Evolutionary conservation across 2,797 vertebrate genomes (phyloP), one percentile per base, ranked within the genome.

Genomic region (Botia almorhae): DNA sequence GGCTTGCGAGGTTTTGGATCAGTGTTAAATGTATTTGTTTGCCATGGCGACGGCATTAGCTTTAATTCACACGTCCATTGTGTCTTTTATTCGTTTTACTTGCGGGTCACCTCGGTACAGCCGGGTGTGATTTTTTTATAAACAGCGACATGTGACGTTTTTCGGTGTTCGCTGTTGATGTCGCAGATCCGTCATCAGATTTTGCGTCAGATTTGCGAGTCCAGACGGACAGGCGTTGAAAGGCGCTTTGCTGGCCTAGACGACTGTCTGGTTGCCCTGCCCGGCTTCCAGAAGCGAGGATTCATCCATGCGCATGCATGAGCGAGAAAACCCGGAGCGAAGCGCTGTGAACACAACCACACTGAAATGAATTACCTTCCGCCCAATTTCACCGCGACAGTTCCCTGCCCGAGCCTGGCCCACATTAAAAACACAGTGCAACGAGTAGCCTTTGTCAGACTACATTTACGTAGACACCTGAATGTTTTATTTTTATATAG

Each of bases 351-450:
- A 63, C 29, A 17, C 51, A 2, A 63, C 36, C 73, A 71, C 77
- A 77, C 21, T 68, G 53, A 83, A 82, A 73, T 69, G 61, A 33
- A 51, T 73, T 80, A 69, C 39, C 70, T 85, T 87, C 84, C 67
- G 55, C 78, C 19, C 78, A 84, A 84, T 86, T 87, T 82, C 53
- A 13, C 85, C 7, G 36, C 48, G 69, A 26, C 50, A 43, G 60
- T 6, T 29, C 58, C 68, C 71, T n/a, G 60, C 46, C 68, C 85
- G 84, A 87, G 63, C 60, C 67, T 87, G 84, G 86, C 87, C 87
- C 83, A 86, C 82, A 85, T 88, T 87, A 64, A 50, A 48, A 13
- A 39, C 39, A 63, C 50, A 23, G n/a, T 21, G 48, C 29, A 65
- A 19, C n/a, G 21, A 17, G 23, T 14, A 61, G 23, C 23, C 6